Conservation (phyloP, 2,797 vertebrate genomes). For the Heliangelus exortis region DNA sequence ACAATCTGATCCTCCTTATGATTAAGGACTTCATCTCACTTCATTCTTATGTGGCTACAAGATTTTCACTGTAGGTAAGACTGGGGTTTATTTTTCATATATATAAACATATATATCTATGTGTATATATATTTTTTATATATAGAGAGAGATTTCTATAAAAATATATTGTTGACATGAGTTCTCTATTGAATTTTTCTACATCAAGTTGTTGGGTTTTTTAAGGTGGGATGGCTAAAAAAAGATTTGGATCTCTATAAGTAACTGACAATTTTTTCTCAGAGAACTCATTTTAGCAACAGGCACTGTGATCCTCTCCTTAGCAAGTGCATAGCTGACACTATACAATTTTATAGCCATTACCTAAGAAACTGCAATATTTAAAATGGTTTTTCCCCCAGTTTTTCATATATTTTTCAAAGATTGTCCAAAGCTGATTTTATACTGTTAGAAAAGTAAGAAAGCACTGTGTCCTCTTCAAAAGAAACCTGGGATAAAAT, state of each 20-base stretch:
- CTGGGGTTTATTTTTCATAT: neutral
- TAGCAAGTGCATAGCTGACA: neutral
- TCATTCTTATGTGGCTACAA: neutral
- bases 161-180: neutral
- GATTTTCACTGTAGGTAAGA: conserved; percentile 58
- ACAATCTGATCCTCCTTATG: conserved; percentile 10
- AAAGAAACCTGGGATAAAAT: neutral
- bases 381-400: neutral
- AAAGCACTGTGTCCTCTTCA: accelerated
- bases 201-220: neutral
- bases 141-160: neutral
- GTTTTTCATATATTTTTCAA: neutral
- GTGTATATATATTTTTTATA: neutral
- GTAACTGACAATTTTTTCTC: neutral
- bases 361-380: neutral
- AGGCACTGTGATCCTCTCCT: neutral
- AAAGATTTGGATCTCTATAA: neutral
- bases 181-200: neutral
- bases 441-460: neutral
- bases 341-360: neutral
- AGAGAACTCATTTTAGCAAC: neutral
- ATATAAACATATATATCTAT: neutral
- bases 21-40: conserved; percentile 10
- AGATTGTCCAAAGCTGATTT: neutral
- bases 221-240: neutral